Evolutionary conservation across 2,797 vertebrate species (phyloP).

Genomic region (Mastacembelus armatus): DNA sequence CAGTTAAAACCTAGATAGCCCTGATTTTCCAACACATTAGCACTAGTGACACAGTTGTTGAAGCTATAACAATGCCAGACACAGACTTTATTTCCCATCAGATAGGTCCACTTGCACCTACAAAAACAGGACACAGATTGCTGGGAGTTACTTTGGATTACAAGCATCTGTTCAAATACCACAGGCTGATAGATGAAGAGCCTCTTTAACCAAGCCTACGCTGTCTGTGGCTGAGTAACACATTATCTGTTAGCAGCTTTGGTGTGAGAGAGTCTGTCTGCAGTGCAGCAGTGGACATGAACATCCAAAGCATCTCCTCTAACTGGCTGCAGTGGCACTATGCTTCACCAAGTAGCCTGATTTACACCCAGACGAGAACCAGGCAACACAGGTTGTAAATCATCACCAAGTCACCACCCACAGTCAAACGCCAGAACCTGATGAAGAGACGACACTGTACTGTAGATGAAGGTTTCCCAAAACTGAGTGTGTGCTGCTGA

Average conservation of each 20-base stretch:
- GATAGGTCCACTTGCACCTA: constrained; percentile 35
- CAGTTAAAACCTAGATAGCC: constrained; percentile 8
- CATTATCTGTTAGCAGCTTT: constrained; percentile 36
- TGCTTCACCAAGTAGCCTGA: constrained; percentile 41
- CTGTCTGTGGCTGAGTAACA: constrained; percentile 60
- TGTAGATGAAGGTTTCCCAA: constrained; percentile 58
- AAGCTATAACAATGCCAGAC: constrained; percentile 17
- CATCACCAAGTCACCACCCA: constrained; percentile 60
- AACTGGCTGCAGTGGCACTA: constrained; percentile 58
- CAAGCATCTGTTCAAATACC: constrained; percentile 66
- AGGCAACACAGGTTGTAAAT: constrained; percentile 58
- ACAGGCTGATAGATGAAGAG: constrained; percentile 48
- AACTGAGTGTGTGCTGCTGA: constrained; percentile 50
- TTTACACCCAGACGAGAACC: constrained; percentile 47
- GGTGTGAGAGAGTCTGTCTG: constrained; percentile 64
- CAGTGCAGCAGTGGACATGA: constrained; percentile 78
- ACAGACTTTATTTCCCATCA: constrained; percentile 8
- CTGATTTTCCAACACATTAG: constrained; percentile 1
- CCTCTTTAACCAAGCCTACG: constrained; percentile 52
- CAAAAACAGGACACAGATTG: constrained; percentile 30
- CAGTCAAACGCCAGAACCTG: constrained; percentile 44
- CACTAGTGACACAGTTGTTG: constrained; percentile 30
- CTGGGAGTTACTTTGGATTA: constrained; percentile 47
- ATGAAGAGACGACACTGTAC: constrained; percentile 25
- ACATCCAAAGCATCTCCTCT: constrained; percentile 61